phyloP scores from a whole-genome alignment of 2,888 invertebrate genomes.

The Pantelozetes paolii region DNA sequence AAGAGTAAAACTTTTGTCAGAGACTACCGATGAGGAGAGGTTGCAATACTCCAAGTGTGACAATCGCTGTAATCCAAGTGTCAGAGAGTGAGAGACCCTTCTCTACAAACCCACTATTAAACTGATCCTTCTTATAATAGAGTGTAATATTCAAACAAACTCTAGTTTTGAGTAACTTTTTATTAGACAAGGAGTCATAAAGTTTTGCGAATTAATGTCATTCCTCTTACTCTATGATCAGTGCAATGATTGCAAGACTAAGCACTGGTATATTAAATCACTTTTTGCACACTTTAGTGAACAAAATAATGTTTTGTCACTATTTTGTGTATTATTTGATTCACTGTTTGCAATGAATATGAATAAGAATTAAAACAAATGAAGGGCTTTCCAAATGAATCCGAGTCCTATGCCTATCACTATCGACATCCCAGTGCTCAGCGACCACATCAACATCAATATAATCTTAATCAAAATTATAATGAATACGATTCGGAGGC shows the following conservation, averaged over 20 bases:
- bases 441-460: background rate
- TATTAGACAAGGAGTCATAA: background rate
- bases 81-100: background rate
- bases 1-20: background rate
- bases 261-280: background rate
- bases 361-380: background rate
- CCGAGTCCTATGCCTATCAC: background rate
- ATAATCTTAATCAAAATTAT: background rate
- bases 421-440: background rate
- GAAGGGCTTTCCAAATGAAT: slow-evolving; percentile 12
- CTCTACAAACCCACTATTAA: background rate
- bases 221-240: background rate
- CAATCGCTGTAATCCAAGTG: background rate
- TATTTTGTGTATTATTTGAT: background rate
- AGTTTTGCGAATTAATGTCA: background rate
- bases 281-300: background rate
- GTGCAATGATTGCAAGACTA: background rate
- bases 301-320: background rate
- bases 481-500: background rate
- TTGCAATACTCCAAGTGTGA: slow-evolving; percentile 5
- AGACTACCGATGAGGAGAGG: background rate
- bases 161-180: slow-evolving; percentile 7
- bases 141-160: background rate
- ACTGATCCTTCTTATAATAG: slow-evolving; percentile 10
- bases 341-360: background rate